Conservation (phyloP, 2,113 vertebrate species). For the Limanda limanda region DNA sequence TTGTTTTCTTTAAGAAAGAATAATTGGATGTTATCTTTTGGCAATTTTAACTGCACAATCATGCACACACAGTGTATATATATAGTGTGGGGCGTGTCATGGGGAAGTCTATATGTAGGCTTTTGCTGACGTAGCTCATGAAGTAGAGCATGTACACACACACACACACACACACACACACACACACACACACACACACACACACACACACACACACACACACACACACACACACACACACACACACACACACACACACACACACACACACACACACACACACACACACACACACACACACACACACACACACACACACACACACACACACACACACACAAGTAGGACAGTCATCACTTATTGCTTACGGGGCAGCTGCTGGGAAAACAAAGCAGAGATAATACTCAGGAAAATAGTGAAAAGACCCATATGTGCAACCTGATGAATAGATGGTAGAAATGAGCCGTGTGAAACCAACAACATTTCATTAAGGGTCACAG, state of each 20-base stretch:
- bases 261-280: conserved; percentile 34
- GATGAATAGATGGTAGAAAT: conserved; percentile 15
- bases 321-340: conserved; percentile 25
- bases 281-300: conserved; percentile 33
- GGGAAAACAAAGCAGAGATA: conserved; percentile 35
- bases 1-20: neutral
- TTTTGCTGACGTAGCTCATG: conserved; percentile 63
- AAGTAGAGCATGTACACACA: neutral
- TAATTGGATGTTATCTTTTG: neutral
- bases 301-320: conserved; percentile 34
- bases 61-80: too few species aligned
- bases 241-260: conserved; percentile 31
- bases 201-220: conserved; percentile 35
- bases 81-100: neutral
- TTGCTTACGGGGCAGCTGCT: conserved; percentile 46
- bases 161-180: conserved; percentile 40
- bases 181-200: conserved; percentile 40
- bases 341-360: conserved; percentile 54
- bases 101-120: conserved; percentile 19
- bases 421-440: conserved; percentile 12
- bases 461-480: neutral
- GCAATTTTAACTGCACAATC: too few species aligned
- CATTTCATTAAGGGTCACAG: neutral
- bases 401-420: conserved; percentile 6
- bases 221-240: conserved; percentile 27